Base-by-base conservation (phyloP, 2,113 vertebrate species). In the Ictidomys tridecemlineatus region DNA sequence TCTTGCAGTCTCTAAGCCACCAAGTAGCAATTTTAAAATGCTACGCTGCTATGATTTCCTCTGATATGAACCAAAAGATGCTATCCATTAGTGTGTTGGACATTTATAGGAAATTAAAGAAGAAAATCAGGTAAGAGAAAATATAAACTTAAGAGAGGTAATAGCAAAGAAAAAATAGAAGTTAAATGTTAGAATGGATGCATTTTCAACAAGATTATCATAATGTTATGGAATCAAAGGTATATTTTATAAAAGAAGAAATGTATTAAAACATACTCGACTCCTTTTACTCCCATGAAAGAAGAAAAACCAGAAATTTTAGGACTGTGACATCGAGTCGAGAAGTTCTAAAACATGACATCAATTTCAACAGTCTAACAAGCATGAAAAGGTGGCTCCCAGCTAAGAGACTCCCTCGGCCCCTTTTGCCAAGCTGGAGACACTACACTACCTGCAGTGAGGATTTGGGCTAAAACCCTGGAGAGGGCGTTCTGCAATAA, bases 401-500 rank as follows among this genome's bases (percentile, higher is more conserved):
- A 82, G 42, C 34, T 39, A 8, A 53, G 17, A 45, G n/a, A 90
- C 39, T 83, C 16, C 22, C 10, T 16, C 7, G 30, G 6, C 39
- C 45, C 73, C 45, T 85, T 11, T 0, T 42, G 58, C 39, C 14
- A 89, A 83, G 70, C 85, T 87, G 76, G 53, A 91, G 28, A 58
- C 69, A 22, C 39, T 34, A 69, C 20, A 22, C 39, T 34, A 69
- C 20, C 72, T 89, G 58, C 91, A 92, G 51, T 56, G 26, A 76
- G 77, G 48, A 56, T 39, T 72, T 85, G 76, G 51, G 39, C 48
- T 96, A 74, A 93, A 87, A 78, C 30, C 91, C 84, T 92, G 32
- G 34, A 91, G 84, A 69, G 67, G 37, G 34, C 82, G 84, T 95
- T 83, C 76, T 93, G 90, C 86, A 67, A 79, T 79, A 90, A 96